A percentile compares a stretch with the other conserved stretches of the same genome.
These are phyloP conservation scores for Aythya baeri DNA, from an alignment of 2,113 vertebrate genomes.

Conservation along the genomic window DNA sequence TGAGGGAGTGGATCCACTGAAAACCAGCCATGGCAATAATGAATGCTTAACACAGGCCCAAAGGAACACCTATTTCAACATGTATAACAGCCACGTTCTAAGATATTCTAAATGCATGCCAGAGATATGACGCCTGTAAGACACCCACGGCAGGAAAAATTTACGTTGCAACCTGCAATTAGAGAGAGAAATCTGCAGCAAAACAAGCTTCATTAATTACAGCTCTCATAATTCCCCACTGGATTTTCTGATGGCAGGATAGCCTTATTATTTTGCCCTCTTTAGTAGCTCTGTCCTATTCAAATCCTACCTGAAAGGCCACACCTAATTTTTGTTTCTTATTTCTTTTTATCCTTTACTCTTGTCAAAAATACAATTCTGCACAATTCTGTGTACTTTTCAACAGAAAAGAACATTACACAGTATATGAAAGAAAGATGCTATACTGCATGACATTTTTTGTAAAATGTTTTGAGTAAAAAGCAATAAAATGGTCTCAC, in stretches of 20 bases:
- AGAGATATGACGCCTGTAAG: neutral
- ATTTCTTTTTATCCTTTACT: neutral
- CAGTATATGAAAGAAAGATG: neutral
- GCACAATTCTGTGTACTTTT: neutral
- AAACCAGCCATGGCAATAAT: neutral
- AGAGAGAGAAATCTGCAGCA: neutral
- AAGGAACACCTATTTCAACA: neutral
- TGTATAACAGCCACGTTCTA: neutral
- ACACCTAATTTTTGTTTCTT: slow-evolving; percentile 35
- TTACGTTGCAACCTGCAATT: neutral
- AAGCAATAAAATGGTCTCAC: neutral
- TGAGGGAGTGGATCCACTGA: neutral
- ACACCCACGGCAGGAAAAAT: neutral
- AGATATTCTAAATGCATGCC: neutral
- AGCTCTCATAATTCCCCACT: neutral
- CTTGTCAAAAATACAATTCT: neutral
- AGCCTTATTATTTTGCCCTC: neutral
- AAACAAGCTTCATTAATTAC: neutral
- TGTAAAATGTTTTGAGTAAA: neutral
- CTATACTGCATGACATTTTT: neutral
- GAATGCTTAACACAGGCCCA: neutral
- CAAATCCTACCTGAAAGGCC: neutral
- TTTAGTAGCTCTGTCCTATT: neutral
- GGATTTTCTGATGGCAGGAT: neutral
- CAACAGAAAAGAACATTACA: neutral